These are phyloP conservation scores for Turritopsis rubra DNA, from an alignment of 30 jellyfish, hydroid and myxozoan genomes.

Conservation along the genomic window DNA sequence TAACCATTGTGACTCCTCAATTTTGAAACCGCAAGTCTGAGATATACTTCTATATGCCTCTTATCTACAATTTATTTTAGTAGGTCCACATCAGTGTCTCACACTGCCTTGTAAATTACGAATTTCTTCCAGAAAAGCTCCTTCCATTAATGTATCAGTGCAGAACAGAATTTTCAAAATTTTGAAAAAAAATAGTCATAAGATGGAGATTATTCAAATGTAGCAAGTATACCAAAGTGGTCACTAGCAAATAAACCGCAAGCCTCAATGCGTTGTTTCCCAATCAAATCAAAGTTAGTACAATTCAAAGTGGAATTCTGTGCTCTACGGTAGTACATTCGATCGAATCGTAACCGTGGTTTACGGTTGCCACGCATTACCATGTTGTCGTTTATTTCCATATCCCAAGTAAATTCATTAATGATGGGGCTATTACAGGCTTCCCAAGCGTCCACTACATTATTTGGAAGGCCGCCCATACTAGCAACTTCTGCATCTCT, in stretches of 20 bases:
- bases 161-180: not conserved
- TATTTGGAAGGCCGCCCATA: slow-evolving; percentile 47
- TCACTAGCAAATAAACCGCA: slow-evolving; percentile 83
- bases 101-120: no score
- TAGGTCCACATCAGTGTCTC: no score
- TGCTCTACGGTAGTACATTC: slow-evolving; percentile 42
- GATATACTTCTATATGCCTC: no score
- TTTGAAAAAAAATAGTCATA: not conserved
- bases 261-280: slow-evolving; percentile 37
- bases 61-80: no score
- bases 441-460: slow-evolving; percentile 70
- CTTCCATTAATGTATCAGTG: no score
- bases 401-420: slow-evolving; percentile 70
- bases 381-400: slow-evolving; percentile 53
- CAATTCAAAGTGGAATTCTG: slow-evolving; percentile 6
- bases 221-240: slow-evolving; percentile 70
- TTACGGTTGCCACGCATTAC: slow-evolving; percentile 22
- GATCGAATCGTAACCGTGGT: slow-evolving; percentile 63
- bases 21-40: no score
- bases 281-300: slow-evolving; percentile 43
- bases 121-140: no score
- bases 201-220: slow-evolving; percentile 17
- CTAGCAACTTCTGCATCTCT: slow-evolving; percentile 52
- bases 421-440: slow-evolving; percentile 34
- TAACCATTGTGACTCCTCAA: no score